These are phyloP conservation scores for Thera britannica DNA, from an alignment of 2,888 invertebrate species.

Conservation along the genomic window DNA sequence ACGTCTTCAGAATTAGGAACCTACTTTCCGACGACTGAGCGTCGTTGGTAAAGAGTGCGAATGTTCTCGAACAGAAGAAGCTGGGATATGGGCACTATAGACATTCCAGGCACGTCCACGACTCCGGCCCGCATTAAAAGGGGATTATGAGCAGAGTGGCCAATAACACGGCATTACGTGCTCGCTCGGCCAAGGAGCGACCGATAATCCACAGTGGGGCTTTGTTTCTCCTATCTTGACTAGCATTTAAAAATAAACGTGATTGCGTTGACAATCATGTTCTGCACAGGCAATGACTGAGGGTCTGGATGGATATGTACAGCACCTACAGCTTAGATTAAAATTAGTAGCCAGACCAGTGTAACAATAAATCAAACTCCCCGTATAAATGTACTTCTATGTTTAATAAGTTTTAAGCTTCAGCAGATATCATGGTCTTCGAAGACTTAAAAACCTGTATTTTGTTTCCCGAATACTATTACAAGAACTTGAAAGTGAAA, in stretches of 20 bases:
- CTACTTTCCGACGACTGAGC: constrained; percentile 49
- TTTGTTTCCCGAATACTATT: not conserved
- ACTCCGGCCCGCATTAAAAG: constrained; percentile 75
- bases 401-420: too few relatives aligned
- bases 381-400: too few relatives aligned
- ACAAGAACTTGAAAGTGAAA: too few relatives aligned
- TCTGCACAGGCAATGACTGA: not conserved
- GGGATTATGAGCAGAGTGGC: constrained; percentile 80
- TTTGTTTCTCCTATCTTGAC: constrained; percentile 50
- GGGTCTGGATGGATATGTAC: not conserved
- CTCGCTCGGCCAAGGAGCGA: constrained; percentile 47
- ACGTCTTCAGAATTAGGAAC: constrained; percentile 31
- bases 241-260: constrained; percentile 31
- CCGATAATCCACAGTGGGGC: constrained; percentile 66
- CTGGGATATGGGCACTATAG: constrained; percentile 44
- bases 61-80: constrained; percentile 68
- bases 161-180: constrained; percentile 74
- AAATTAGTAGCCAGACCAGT: not conserved
- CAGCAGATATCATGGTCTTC: too few relatives aligned
- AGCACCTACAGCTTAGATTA: too few relatives aligned
- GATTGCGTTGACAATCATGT: constrained; percentile 27
- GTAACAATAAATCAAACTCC: not conserved
- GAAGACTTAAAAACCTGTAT: not conserved
- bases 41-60: constrained; percentile 69
- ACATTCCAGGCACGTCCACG: constrained; percentile 73